These are phyloP conservation scores for Lytechinus pictus DNA, from an alignment of 35 echinoderm and acorn worm species.

Conservation along the genomic window DNA sequence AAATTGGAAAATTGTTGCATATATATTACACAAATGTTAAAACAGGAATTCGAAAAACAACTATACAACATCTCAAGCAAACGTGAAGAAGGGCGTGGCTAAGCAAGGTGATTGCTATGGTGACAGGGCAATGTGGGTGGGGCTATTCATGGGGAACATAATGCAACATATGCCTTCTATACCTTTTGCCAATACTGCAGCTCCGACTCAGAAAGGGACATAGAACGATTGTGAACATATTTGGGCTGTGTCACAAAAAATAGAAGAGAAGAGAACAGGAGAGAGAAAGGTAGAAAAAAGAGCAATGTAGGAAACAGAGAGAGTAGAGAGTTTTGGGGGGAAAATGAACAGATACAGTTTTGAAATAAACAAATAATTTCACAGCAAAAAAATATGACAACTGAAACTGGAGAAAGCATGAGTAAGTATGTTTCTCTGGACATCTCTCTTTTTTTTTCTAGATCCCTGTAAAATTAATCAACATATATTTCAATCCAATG, in stretches of 20 bases:
- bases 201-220: constrained; percentile 95
- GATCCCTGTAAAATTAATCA: neutral
- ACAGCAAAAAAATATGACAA: neutral
- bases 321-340: neutral
- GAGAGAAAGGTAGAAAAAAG: constrained; percentile 40
- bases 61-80: neutral
- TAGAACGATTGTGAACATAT: constrained; percentile 83
- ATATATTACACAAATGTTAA: too few species aligned
- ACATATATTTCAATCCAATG: neutral
- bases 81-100: neutral
- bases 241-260: constrained; percentile 63
- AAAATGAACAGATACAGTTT: neutral
- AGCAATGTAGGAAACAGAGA: constrained; percentile 31
- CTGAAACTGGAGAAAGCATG: neutral
- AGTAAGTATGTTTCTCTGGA: neutral
- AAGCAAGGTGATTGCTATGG: neutral
- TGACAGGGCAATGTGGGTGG: neutral
- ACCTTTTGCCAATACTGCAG: constrained; percentile 95
- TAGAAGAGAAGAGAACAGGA: constrained; percentile 29
- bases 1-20: too few species aligned
- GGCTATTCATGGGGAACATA: constrained; percentile 1
- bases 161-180: neutral
- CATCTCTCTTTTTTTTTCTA: neutral
- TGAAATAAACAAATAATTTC: neutral
- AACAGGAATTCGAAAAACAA: too few species aligned